Evolutionary conservation across 1,140 invertebrate genomes (phyloP), one percentile per base, ranked within the genome.

Genomic region (Hermatobates lingyangjiaoensis): DNA sequence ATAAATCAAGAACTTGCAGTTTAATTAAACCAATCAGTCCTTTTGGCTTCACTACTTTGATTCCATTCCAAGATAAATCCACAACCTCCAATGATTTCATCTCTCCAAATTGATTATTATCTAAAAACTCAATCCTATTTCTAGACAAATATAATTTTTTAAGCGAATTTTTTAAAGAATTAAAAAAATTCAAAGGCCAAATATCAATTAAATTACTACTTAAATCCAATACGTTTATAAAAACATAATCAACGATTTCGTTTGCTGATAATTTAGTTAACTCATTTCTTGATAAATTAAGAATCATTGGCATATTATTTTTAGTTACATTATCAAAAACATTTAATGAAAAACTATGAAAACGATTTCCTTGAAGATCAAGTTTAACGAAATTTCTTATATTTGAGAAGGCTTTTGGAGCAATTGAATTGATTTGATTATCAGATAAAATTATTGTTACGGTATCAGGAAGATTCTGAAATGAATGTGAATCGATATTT

Each of bases 1-100:
- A 83, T 1, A 92, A 63, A 63, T 91, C 83, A n/a, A 92, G 61
- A 50, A 80, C 74, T 63, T 88, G 83, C 5, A 92, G 63, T 30
- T 74, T 75, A 44, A 74, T 71, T 5, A 89, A 60, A 15, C 80
- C 80, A 54, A 74, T 71, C 60, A 87, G 85, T n/a, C 83, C 78
- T 63, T 81, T 75, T 59, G 78, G 74, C 60, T 79, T 73, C 44
- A 90, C 62, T n/a, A 72, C 64, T 55, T 72, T 72, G 44, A 90
- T 74, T 51, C 73, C 74, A 61, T 90, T 90, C 58, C 81, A 73
- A 45, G 77, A 71, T 34, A 89, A 63, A 57, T 78, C 79, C 34
- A 90, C 63, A 39, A 78, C 76, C 65, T 89, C 84, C 54, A 89
- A 66, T 51, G 73, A 69, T 30, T 72, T 67, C 14, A 84, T 64